Conservation (phyloP, 1,140 invertebrate genomes). For the Trinorchestia longiramus region DNA sequence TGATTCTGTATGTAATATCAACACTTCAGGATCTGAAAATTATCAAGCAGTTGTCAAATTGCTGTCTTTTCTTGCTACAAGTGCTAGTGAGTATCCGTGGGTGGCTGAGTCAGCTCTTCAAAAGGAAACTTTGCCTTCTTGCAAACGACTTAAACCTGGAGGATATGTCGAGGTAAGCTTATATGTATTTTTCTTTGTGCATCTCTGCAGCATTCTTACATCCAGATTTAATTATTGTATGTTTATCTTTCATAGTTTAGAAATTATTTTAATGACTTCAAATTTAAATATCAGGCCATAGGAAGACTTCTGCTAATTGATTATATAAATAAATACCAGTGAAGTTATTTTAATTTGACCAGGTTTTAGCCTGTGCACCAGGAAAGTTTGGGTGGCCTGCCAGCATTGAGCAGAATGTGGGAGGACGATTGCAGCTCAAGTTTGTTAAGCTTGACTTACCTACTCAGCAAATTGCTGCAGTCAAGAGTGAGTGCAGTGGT, state of each 20-base stretch:
- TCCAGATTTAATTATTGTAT: background rate
- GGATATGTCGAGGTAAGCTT: slow-evolving; percentile 10
- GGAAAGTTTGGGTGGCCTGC: background rate
- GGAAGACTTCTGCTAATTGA: background rate
- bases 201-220: background rate
- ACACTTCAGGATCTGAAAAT: background rate
- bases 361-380: background rate
- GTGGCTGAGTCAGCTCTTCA: background rate
- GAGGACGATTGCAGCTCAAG: background rate
- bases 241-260: background rate
- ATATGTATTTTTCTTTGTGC: background rate
- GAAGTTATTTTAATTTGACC: background rate
- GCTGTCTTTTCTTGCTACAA: background rate
- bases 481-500: background rate
- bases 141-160: background rate
- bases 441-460: background rate
- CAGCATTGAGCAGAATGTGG: slow-evolving; percentile 16
- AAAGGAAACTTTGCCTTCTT: background rate
- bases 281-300: background rate
- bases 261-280: background rate
- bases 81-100: background rate
- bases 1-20: background rate
- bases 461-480: background rate
- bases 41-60: background rate
- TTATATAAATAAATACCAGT: background rate